Evolutionary conservation across 2,113 vertebrate genomes (phyloP).

Genomic region (Aegithalos caudatus): DNA sequence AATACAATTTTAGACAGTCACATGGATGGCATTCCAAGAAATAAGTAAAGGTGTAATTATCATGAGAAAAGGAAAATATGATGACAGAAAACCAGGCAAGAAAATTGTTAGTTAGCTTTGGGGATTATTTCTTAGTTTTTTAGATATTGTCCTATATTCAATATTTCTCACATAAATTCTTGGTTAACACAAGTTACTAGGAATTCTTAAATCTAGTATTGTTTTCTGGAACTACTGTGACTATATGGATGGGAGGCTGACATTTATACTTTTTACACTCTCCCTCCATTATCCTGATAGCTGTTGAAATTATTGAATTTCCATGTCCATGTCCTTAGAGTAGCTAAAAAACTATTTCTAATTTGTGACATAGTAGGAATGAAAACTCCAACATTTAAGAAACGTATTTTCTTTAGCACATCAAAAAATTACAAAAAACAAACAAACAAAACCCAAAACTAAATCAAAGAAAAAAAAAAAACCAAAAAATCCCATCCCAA

Average conservation of each 20-base stretch:
- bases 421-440: background rate
- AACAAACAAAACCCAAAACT: background rate
- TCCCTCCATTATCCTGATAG: background rate
- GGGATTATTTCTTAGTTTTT: background rate
- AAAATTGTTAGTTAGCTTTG: background rate
- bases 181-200: background rate
- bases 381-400: background rate
- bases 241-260: background rate
- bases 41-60: background rate
- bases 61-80: background rate
- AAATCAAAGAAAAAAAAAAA: background rate
- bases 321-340: background rate
- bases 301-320: background rate
- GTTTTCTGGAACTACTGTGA: background rate
- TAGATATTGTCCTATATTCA: background rate
- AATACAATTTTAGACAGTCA: background rate
- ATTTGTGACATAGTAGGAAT: background rate
- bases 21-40: background rate
- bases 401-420: background rate
- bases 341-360: background rate
- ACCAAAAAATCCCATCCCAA: background rate
- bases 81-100: background rate
- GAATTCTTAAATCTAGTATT: background rate
- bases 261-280: background rate
- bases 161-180: background rate